Evolutionary conservation across 2,888 invertebrate species (phyloP), one percentile per base, ranked within the genome.

Genomic region (Drosophila diplacantha): DNA sequence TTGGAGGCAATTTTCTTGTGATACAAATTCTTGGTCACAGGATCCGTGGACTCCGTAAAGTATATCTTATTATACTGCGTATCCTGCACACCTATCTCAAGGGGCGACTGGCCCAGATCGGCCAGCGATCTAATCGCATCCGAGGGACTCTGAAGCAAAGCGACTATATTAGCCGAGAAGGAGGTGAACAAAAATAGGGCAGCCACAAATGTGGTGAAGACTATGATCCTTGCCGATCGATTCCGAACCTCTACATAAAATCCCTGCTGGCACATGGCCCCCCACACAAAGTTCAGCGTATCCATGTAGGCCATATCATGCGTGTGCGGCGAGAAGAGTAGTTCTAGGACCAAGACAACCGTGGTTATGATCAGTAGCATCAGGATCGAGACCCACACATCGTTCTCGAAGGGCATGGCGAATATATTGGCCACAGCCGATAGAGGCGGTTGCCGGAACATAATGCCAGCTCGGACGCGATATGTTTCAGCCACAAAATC

Each of bases 141-240:
- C 84, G 91, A 91, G n/a, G 92, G 91, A 71, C 91, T 90, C 86
- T 92, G 92, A 71, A 92, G 87, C 62, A 92, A 87, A 14, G 91
- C 90, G 68, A 92, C 92, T 69, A 92, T 90, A 86, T 91, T 92
- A 22, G 92, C 92, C n/a, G 92, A 91, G 85, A 91, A 92, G 1
- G 92, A 91, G 5, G 92, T 92, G 83, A 91, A 92, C 31, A 90
- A 83, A 85, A 92, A 92, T 46, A 92, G 84, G 0, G 91, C 89
- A 1, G 90, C 87, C 49, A 91, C 85, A 72, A 91, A 89, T 49
- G 90, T 89, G 55, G 89, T 89, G 71, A 92, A 90, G 73, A 92
- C 89, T 47, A 90, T 89, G 64, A 91, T 85, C 9, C 92, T 89
- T 0, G 89, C 90, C 3, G 91, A 91, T 44, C 88, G 74, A 75